Evolutionary conservation across 2,888 invertebrate genomes (phyloP), one percentile per base, ranked within the genome.

Genomic region (Drosophila histrio): DNA sequence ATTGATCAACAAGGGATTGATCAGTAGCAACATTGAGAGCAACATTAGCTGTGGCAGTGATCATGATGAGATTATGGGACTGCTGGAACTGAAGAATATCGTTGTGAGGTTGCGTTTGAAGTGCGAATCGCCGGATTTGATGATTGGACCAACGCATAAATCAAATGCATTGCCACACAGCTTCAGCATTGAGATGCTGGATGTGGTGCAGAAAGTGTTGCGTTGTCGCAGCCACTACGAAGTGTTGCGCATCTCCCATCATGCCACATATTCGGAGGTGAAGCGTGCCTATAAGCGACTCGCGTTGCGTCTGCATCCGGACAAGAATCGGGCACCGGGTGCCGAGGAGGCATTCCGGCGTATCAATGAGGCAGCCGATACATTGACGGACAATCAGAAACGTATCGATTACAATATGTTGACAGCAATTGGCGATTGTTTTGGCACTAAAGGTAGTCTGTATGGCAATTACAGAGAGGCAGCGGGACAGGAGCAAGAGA

Each of bases 341-440:
- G 95, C 96, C 52, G 94, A 94, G 1, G 96, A 96, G 90, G 96
- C 96, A 1, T 97, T 97, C 84, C 96, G 96, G 92, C 95, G 95
- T 21, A 94, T 97, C 71, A 96, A 96, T 53, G 96, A 96, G 92
- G 96, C 96, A 4, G 96, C 95, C 74, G 94, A 95, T n/a, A 94
- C 95, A 21, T 91, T 96, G 21, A 95, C 95, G 58, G 96, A 97
- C 90, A 89, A 93, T 1, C 94, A 95, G 63, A 96, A 96, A 91
- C 92, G 96, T 44, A 94, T 94, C 86, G 94, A 95, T 76, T 97
- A 97, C 91, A 96, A 96, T 90, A 26, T 72, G 21, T n/a, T 57
- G 0, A 66, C 65, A 1, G 60, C 62, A 6, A 70, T 70, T 17
- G 68, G 70, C 3, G 66, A 85, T n/a, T 46, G 39, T 17, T 39